These are phyloP conservation scores for Galago senegalensis DNA, from an alignment of 2,797 vertebrate species.

Conservation along the genomic window DNA sequence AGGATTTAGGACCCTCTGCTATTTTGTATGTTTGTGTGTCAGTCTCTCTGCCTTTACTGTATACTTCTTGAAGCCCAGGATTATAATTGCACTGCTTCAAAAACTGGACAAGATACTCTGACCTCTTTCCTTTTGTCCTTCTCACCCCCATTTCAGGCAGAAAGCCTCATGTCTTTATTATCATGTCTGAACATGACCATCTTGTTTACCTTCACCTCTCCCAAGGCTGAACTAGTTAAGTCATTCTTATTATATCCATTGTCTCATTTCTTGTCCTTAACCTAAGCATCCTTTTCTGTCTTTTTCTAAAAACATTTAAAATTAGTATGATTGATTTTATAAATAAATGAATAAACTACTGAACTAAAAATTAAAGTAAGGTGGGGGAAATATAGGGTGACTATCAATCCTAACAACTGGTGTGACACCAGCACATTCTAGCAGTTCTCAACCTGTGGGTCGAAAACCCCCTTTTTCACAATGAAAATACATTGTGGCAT, in stretches of 20 bases:
- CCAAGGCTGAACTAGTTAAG: not conserved
- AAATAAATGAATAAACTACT: not conserved
- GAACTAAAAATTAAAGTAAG: not conserved
- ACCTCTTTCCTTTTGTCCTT: not conserved
- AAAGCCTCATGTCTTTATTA: not conserved
- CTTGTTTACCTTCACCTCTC: not conserved
- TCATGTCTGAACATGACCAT: not conserved
- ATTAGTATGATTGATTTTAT: not conserved
- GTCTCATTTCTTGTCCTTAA: not conserved
- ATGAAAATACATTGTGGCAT: too few species aligned
- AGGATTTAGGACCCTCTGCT: not conserved
- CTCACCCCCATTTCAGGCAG: not conserved
- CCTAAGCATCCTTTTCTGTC: not conserved
- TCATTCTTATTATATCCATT: not conserved
- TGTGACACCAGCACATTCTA: not conserved
- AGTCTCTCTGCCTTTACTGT: not conserved
- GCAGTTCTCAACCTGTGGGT: too few species aligned
- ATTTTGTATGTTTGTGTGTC: not conserved
- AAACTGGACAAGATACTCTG: not conserved
- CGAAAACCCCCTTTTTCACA: too few species aligned
- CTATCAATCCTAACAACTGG: not conserved
- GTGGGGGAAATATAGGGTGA: not conserved
- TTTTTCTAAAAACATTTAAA: not conserved
- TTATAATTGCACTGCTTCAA: not conserved
- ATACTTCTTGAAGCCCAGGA: not conserved